A percentile compares a stretch with the other conserved stretches of the same genome.
Evolutionary conservation across 1,140 invertebrate species (phyloP).

Genomic region (Plectus sambesii): DNA sequence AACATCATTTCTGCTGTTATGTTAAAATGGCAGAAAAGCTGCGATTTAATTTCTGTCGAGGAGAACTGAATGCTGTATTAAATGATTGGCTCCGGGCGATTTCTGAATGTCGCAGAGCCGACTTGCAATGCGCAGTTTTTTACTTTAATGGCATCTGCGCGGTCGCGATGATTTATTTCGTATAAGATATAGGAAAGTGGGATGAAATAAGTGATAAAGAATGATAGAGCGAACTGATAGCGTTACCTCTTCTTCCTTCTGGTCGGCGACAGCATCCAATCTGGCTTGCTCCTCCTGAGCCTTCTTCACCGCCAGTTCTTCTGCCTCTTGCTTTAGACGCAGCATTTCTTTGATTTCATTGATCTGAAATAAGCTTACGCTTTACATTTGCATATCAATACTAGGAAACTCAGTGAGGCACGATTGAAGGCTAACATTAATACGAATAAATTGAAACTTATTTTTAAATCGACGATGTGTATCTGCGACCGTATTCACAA

Average conservation of each 20-base stretch:
- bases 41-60: constrained; percentile 1
- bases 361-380: too few relatives aligned
- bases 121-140: constrained; percentile 33
- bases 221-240: not conserved
- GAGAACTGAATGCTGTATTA: constrained; percentile 17
- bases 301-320: not conserved
- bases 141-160: not conserved
- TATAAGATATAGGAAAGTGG: too few relatives aligned
- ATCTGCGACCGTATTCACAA: too few relatives aligned
- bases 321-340: too few relatives aligned
- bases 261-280: not conserved
- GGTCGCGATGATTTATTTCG: too few relatives aligned
- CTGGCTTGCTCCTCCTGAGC: not conserved
- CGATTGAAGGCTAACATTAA: too few relatives aligned
- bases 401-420: too few relatives aligned
- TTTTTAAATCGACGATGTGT: too few relatives aligned
- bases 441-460: too few relatives aligned
- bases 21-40: constrained; percentile 10
- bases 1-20: too few relatives aligned
- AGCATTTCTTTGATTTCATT: too few relatives aligned
- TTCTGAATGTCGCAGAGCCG: constrained; percentile 25
- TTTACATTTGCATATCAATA: too few relatives aligned
- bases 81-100: constrained; percentile 35
- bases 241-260: not conserved
- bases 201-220: not conserved